Conservation (phyloP, 2,797 vertebrate species). For the Tenualosa thibaudeaui region DNA sequence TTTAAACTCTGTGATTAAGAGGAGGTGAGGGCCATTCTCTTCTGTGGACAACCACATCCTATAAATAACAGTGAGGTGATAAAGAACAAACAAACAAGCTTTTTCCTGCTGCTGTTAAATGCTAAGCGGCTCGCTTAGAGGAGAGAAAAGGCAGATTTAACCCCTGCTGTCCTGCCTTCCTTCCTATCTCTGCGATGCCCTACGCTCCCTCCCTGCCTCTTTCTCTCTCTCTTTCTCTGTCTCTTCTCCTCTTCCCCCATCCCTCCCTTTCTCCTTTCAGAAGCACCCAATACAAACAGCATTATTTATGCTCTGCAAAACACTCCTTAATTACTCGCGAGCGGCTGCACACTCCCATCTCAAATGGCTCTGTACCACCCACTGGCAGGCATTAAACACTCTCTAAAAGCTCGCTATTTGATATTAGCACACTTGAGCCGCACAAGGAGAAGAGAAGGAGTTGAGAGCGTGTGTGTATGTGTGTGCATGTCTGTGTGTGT, state of each 20-base stretch:
- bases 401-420: conserved; percentile 97
- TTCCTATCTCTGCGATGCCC: conserved; percentile 62
- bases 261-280: conserved; percentile 75
- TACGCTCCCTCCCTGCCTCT: background rate
- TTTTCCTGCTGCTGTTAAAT: conserved; percentile 45
- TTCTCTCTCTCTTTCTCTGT: background rate
- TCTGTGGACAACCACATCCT: conserved; percentile 54
- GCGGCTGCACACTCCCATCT: conserved; percentile 83
- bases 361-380: conserved; percentile 92
- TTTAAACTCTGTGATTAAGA: conserved; percentile 6
- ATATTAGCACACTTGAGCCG: conserved; percentile 98
- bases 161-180: conserved; percentile 82
- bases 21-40: conserved; percentile 20
- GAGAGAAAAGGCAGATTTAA: conserved; percentile 72
- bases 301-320: conserved; percentile 99
- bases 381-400: conserved; percentile 97
- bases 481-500: conserved; percentile 4
- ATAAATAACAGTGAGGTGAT: conserved; percentile 56
- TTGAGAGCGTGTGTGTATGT: background rate
- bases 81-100: conserved; percentile 57
- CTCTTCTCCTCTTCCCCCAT: conserved; percentile 43
- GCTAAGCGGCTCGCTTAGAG: conserved; percentile 56
- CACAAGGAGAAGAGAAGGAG: conserved; percentile 57
- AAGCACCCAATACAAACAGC: conserved; percentile 95
- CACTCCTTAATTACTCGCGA: conserved; percentile 99